These are phyloP conservation scores for Euglossa dilemma DNA, from an alignment of 1,140 invertebrate species.

Conservation along the genomic window DNA sequence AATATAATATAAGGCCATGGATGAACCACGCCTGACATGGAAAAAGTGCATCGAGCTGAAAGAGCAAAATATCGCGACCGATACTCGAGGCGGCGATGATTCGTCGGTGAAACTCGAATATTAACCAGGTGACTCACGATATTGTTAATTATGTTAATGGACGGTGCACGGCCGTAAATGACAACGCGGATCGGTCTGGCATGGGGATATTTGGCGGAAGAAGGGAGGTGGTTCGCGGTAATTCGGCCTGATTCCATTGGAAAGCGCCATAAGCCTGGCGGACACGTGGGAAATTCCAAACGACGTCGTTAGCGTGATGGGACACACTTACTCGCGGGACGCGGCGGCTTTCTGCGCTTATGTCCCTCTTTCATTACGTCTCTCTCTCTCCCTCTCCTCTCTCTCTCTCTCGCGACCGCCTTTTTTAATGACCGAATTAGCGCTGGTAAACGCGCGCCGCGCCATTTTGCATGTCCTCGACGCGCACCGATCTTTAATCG, in stretches of 20 bases:
- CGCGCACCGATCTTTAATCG: background rate
- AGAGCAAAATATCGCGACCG: background rate
- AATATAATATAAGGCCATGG: no score
- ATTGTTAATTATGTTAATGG: slow-evolving; percentile 68
- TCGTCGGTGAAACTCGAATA: slow-evolving; percentile 18
- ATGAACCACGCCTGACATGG: no score
- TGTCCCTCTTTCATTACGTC: slow-evolving; percentile 13
- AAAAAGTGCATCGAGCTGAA: background rate
- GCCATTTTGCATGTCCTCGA: background rate
- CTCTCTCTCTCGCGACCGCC: background rate
- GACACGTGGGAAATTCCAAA: slow-evolving; percentile 59
- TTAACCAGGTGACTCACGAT: slow-evolving; percentile 61
- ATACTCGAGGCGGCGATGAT: background rate
- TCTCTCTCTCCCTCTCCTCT: background rate
- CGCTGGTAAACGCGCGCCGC: background rate
- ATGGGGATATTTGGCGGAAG: background rate
- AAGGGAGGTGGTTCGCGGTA: background rate
- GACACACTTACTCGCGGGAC: slow-evolving; percentile 50
- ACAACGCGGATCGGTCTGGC: background rate
- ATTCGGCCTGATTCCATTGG: slow-evolving; percentile 41
- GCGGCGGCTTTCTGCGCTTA: slow-evolving; percentile 42
- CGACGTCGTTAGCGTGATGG: slow-evolving; percentile 55
- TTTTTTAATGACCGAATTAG: background rate
- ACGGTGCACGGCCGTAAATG: slow-evolving; percentile 50
- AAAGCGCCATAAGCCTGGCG: slow-evolving; percentile 55